Conservation (phyloP, 2,888 invertebrate genomes). For the Stegana nigrithorax region DNA sequence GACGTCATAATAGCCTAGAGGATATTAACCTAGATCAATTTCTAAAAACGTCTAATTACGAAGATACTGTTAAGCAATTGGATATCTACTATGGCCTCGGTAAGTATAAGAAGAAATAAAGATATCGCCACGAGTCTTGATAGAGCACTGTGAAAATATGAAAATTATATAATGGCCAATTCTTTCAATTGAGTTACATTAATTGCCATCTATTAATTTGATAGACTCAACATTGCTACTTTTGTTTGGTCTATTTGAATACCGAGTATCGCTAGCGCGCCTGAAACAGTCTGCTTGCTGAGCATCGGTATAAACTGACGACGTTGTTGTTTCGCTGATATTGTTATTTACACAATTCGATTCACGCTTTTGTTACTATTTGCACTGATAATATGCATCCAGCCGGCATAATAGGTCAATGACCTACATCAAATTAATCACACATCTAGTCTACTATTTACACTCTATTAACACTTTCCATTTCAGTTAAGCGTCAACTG, state of each 20-base stretch:
- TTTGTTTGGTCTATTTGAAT: too few species aligned
- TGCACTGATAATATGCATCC: conserved; percentile 32
- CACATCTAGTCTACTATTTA: background rate
- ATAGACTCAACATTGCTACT: too few species aligned
- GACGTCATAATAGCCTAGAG: conserved; percentile 76
- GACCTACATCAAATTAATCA: conserved; percentile 14
- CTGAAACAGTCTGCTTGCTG: too few species aligned
- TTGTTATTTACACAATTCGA: too few species aligned
- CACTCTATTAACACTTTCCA: conserved; percentile 5
- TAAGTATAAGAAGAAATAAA: conserved; percentile 68
- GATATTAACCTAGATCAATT: conserved; percentile 84
- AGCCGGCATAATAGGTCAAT: conserved; percentile 24
- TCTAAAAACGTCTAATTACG: conserved; percentile 86
- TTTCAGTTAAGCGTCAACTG: conserved; percentile 87
- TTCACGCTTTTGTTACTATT: conserved; percentile 46
- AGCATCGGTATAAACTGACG: conserved; percentile 1
- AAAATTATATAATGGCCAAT: conserved; percentile 3
- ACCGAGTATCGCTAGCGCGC: too few species aligned
- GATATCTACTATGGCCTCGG: conserved; percentile 95
- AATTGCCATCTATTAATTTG: too few species aligned
- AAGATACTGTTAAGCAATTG: conserved; percentile 88
- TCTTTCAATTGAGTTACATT: too few species aligned
- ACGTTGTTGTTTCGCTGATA: conserved; percentile 42
- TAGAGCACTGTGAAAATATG: too few species aligned
- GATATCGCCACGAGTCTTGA: too few species aligned